Evolutionary conservation across 2,888 invertebrate genomes (phyloP), one percentile per base, ranked within the genome.

Genomic region (Pediacus dermestoides): DNA sequence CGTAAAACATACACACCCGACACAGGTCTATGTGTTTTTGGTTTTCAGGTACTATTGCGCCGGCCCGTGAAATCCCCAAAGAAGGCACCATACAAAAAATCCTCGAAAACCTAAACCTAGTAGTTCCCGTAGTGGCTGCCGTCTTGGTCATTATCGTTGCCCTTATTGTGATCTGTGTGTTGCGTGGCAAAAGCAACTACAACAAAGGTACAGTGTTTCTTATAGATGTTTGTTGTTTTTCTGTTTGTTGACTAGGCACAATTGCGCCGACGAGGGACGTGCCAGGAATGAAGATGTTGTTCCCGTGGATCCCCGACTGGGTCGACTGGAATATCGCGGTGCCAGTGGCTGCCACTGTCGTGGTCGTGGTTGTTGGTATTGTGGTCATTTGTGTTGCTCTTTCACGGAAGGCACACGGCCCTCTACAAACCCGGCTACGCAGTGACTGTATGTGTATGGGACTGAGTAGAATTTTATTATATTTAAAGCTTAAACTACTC

Each of bases 31-130:
- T 53, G 51, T 58, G 54, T 55, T 59, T 54, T 62, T 60, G 57
- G 81, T 89, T n/a, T 89, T 81, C 88, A 91, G 90, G 90, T 85
- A 90, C 90, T 75, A 86, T 91, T 75, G 88, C 91, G 74, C 90
- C 90, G 74, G 82, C 83, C 70, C 85, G 88, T 72, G 89, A 88
- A 70, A 77, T 86, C 64, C 84, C 85, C 66, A 83, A 84, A 64
- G 87, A 88, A 73, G 87, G 87, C 71, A 87, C 88, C 58, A 77
- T 89, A 74, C 85, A 85, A 78, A 82, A 88, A 66, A 82, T 91
- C 71, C 81, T 90, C 73, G 83, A 88, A 61, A 89, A 92, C 74
- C 80, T 92, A 68, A 90, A 91, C 77, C 82, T 94, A 67, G 88
- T 94, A 74, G 88, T 94, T 63, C 93, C 93, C 39, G 88, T 93